Base-by-base conservation (phyloP, 1,140 invertebrate genomes). In the Caenorhabditis tropicalis region DNA sequence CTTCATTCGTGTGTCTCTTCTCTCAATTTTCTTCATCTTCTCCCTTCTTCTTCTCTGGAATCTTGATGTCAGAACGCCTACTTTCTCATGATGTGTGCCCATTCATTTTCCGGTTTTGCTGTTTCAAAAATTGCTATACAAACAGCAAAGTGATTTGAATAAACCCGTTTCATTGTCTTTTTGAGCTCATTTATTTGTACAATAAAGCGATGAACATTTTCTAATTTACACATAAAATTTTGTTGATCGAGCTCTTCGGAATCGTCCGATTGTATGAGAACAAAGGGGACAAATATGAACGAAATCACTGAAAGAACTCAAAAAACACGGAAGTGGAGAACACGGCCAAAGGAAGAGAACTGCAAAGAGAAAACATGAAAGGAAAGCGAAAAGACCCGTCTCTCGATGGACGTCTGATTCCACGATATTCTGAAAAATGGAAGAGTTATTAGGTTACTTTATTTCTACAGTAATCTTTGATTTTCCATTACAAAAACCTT, bases 271-370 rank as follows among this genome's bases (percentile, higher is more conserved):
- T 60, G 21, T 65, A 79, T 89, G 88, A 24, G 51, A 70, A 82
- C 88, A 89, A 9, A 81, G 36, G 24, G 88, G 88, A 58, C 88
- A 89, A 56, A 58, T 60, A 79, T 89, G 88, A 19, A 84, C 53
- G 70, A 84, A 90, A 79, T 89, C 88, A 36, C 88, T 87, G 74
- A 89, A 89, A 48, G 60, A 85, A 16, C 84, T 87, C 24, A 89
- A 70, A 58, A 85, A 87, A 82, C 79, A 88, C 0, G 88, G 88
- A 48, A 87, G 31, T 31, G 87, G 74, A 15, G 89, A 89, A 70
- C 88, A 89, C 16, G 88, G 88, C 87, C 89, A 90, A 31, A 90
- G 83, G 33, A 89, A 58, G 15, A 86, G 56, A 21, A 90, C 21
- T 39, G 89, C 86, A 43, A 87, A 88, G n/a, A 89, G 58, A 15